These are phyloP conservation scores for Zoroaster sp. DNA, from an alignment of 53 echinoderm and acorn worm genomes.

Conservation along the genomic window DNA sequence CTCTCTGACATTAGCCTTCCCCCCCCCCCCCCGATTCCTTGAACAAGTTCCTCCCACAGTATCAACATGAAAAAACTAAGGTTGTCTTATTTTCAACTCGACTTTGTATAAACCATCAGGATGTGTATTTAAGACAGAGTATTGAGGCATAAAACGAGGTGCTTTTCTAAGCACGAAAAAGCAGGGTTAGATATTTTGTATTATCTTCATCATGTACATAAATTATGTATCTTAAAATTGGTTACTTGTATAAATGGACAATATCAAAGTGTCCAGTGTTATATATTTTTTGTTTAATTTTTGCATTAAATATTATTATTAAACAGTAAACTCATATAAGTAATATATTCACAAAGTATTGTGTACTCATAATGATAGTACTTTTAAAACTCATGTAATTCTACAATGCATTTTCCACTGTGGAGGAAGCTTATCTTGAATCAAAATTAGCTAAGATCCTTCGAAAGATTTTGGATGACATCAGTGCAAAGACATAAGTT, in stretches of 20 bases:
- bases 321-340: slow-evolving; percentile 43
- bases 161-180: slow-evolving; percentile 43
- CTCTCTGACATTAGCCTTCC: too few relatives aligned
- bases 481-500: too few relatives aligned
- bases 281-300: slow-evolving; percentile 8
- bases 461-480: too few relatives aligned
- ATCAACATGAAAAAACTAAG: too few relatives aligned
- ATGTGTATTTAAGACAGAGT: not conserved
- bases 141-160: not conserved
- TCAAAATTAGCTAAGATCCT: too few relatives aligned
- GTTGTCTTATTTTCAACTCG: not conserved
- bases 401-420: not conserved
- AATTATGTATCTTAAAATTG: not conserved
- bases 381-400: not conserved
- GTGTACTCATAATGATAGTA: not conserved
- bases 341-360: slow-evolving; percentile 24
- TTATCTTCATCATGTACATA: slow-evolving; percentile 16
- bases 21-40: too few relatives aligned
- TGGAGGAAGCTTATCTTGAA: too few relatives aligned
- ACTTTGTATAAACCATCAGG: not conserved
- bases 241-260: not conserved
- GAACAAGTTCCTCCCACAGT: too few relatives aligned
- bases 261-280: slow-evolving; percentile 12
- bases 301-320: not conserved
- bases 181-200: slow-evolving; percentile 47